Conservation (phyloP, 2,797 vertebrate genomes). For the Erpetoichthys calabaricus region DNA sequence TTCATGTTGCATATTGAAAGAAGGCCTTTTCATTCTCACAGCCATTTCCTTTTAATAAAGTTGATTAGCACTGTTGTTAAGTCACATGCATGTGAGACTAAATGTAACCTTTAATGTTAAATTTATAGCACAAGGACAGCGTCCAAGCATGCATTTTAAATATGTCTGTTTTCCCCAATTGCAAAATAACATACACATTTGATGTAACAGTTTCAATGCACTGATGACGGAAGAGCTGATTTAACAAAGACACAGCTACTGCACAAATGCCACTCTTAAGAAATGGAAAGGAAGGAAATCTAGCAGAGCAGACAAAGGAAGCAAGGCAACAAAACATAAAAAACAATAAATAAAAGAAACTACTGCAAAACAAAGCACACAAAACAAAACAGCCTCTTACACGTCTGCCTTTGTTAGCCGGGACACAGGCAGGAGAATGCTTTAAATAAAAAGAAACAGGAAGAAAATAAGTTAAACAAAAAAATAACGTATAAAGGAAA, state of each 20-base stretch:
- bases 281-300: not conserved
- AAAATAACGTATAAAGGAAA: not conserved
- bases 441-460: slow-evolving; percentile 33
- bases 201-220: too few species aligned
- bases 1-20: too few species aligned
- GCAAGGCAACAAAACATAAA: not conserved
- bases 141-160: too few species aligned
- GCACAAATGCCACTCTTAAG: not conserved
- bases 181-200: too few species aligned
- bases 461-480: not conserved
- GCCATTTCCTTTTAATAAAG: too few species aligned
- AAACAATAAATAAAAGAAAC: not conserved
- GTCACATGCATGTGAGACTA: too few species aligned
- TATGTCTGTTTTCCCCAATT: too few species aligned
- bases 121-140: too few species aligned
- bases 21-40: too few species aligned
- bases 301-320: slow-evolving; percentile 15
- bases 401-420: slow-evolving; percentile 93
- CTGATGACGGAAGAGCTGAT: too few species aligned
- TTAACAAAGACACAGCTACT: not conserved
- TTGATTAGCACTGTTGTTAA: too few species aligned
- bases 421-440: slow-evolving; percentile 85
- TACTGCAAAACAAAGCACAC: slow-evolving; percentile 22
- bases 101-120: too few species aligned
- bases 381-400: slow-evolving; percentile 71